These are phyloP conservation scores for Hirundichthys speculiger DNA, from an alignment of 2,113 vertebrate species.

Conservation along the genomic window DNA sequence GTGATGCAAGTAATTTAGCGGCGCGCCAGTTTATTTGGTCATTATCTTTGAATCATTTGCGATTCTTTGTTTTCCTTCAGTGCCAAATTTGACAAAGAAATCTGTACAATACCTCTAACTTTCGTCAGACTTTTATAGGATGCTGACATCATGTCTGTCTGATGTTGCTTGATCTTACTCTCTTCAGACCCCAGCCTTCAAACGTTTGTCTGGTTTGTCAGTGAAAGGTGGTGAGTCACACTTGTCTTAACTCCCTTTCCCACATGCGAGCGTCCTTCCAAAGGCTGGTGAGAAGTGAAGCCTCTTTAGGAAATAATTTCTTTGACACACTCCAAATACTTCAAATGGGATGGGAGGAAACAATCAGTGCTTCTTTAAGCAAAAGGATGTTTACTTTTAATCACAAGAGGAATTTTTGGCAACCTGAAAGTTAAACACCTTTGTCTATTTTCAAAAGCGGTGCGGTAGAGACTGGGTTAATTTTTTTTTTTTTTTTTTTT, in stretches of 20 bases:
- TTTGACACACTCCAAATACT: too few relatives aligned
- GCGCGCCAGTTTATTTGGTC: conserved; percentile 2
- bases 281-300: background rate
- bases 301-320: too few relatives aligned
- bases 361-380: conserved; percentile 8
- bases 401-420: background rate
- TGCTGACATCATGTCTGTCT: conserved; percentile 41
- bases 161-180: conserved; percentile 23
- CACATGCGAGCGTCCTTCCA: background rate
- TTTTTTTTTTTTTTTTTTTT: background rate
- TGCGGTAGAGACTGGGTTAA: background rate
- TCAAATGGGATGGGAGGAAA: background rate
- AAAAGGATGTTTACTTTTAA: conserved; percentile 32
- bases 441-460: conserved; percentile 1
- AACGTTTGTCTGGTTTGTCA: conserved; percentile 44
- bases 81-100: too few relatives aligned
- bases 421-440: conserved; percentile 22
- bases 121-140: background rate
- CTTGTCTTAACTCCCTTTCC: conserved; percentile 16
- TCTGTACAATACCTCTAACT: background rate
- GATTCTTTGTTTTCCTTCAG: conserved; percentile 18
- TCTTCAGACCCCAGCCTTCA: conserved; percentile 38
- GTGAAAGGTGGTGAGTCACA: conserved; percentile 34
- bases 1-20: background rate
- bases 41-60: background rate